These are phyloP conservation scores for Macrosoma leucophasiata DNA, from an alignment of 2,888 invertebrate species.

Conservation along the genomic window DNA sequence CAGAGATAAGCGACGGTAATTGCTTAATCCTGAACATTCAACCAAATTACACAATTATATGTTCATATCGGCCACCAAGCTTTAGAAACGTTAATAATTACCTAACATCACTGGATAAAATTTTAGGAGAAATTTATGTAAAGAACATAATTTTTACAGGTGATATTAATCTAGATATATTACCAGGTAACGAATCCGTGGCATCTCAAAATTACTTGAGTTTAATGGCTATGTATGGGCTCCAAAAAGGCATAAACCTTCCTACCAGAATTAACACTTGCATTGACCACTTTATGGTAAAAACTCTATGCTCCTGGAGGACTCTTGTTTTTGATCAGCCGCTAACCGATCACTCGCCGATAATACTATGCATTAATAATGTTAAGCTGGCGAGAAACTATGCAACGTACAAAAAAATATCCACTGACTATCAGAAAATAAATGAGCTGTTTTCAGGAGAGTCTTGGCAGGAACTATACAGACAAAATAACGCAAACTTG, in stretches of 20 bases:
- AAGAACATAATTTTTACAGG: conserved; percentile 1
- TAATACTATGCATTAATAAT: conserved; percentile 4
- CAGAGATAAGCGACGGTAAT: too few relatives aligned
- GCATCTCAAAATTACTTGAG: too few relatives aligned
- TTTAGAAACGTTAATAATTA: conserved; percentile 7
- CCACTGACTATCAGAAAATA: too few relatives aligned
- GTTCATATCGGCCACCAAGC: too few relatives aligned
- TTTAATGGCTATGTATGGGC: too few relatives aligned
- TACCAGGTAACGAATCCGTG: background rate
- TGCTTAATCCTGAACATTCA: too few relatives aligned
- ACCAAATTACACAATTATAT: too few relatives aligned
- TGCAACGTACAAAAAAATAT: too few relatives aligned
- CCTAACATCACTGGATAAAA: conserved; percentile 1
- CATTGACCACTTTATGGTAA: conserved; percentile 7
- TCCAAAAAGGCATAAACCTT: background rate
- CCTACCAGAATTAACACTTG: conserved; percentile 6
- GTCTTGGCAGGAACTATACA: too few relatives aligned
- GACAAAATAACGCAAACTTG: too few relatives aligned
- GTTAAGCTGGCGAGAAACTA: too few relatives aligned
- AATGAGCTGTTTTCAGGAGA: too few relatives aligned
- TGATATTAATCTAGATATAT: conserved; percentile 9
- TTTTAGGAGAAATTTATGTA: background rate
- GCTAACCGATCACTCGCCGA: conserved; percentile 3
- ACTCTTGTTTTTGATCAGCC: conserved; percentile 1
- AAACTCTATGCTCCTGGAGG: background rate